A percentile compares a stretch with the other conserved stretches of the same genome.
Conservation (phyloP, 2,797 vertebrate genomes). For the Mormyrus hasselquistii region DNA sequence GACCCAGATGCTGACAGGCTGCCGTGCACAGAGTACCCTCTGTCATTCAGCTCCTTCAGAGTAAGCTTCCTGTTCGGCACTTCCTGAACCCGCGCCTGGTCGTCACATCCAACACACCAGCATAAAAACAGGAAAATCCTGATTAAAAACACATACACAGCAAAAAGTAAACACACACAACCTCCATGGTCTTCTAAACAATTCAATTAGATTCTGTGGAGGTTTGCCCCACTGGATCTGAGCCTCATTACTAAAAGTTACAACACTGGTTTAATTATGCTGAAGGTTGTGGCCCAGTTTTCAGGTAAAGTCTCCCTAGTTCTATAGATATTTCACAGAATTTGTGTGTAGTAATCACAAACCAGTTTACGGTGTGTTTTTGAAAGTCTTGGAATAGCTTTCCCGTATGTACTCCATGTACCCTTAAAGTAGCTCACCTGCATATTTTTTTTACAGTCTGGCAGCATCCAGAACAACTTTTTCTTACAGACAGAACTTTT, state of each 20-base stretch:
- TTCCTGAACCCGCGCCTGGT: conserved; percentile 71
- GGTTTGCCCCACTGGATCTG: neutral
- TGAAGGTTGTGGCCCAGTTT: neutral
- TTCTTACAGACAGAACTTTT: conserved; percentile 5
- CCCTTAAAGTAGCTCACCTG: conserved; percentile 4
- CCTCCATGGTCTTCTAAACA: neutral
- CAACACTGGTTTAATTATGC: neutral
- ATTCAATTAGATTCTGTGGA: neutral
- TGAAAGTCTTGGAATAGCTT: neutral
- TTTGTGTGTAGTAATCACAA: conserved; percentile 9
- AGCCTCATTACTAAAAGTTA: neutral
- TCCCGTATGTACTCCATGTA: neutral
- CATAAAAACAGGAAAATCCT: neutral
- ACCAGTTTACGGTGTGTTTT: neutral
- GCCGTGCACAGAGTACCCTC: conserved; percentile 57
- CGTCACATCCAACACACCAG: neutral
- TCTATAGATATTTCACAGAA: neutral
- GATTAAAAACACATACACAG: neutral
- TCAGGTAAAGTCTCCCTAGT: neutral
- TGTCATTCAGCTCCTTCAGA: conserved; percentile 77
- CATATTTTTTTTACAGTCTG: conserved; percentile 1
- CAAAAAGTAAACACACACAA: neutral
- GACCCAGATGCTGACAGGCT: conserved; percentile 69
- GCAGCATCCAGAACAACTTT: neutral
- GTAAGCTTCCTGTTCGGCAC: conserved; percentile 68